Conservation (phyloP, 2,113 vertebrate species). For the Procavia capensis region DNA sequence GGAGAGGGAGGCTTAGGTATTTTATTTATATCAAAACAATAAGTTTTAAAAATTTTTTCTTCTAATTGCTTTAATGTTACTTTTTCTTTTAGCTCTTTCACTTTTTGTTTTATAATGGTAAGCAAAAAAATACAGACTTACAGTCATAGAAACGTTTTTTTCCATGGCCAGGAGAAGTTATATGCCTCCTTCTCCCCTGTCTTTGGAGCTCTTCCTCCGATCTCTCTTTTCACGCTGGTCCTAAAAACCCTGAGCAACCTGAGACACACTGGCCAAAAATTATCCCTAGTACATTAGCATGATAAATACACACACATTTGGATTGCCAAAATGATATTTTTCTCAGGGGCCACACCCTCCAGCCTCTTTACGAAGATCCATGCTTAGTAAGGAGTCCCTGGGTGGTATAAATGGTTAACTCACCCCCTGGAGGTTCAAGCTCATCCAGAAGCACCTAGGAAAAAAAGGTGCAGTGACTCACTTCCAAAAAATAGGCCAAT, state of each 20-base stretch:
- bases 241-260: background rate
- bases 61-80: background rate
- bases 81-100: background rate
- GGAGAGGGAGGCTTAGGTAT: too few species aligned
- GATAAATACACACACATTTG: background rate
- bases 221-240: background rate
- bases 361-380: background rate
- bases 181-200: background rate
- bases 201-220: background rate
- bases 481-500: too few species aligned
- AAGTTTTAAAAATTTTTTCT: background rate
- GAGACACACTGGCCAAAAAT: background rate
- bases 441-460: too few species aligned
- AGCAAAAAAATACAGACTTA: background rate
- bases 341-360: background rate
- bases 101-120: background rate
- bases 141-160: background rate
- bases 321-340: constrained; percentile 10
- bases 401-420: too few species aligned
- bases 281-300: background rate
- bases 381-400: background rate
- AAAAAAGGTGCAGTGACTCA: too few species aligned
- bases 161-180: background rate
- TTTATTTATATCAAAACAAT: too few species aligned
- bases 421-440: too few species aligned